Base-by-base conservation (phyloP, 1,140 invertebrate species). In the Bombus vancouverensis region DNA sequence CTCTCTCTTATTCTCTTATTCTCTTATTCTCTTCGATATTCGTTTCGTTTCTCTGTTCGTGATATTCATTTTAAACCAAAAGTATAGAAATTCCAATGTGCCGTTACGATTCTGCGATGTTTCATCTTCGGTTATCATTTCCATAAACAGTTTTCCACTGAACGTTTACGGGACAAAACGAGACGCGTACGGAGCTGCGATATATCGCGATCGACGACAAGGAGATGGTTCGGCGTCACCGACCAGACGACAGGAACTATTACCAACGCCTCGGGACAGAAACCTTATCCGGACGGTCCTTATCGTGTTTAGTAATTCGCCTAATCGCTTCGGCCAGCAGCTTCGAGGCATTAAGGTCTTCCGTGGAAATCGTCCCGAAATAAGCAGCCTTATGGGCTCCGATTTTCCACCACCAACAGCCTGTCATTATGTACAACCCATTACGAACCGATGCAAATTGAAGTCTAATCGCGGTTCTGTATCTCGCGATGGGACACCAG, bases 231-330 rank as follows among this genome's bases (percentile, higher is more conserved):
- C 25, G 70, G 25, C 44, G 39, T 37, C 73, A 66, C 6, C 53
- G n/a, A 70, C 9, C 39, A 86, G 75, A 70, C 59, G 82, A 84
- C 70, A 79, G 86, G 77, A 87, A 87, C 82, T 87, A 79, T 84
- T 83, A 80, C 34, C 77, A 66, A 83, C 72, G 81, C 86, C 76
- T 70, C 57, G 75, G 86, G 75, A 72, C 66, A 75, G 86, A 87
- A 77, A 73, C 68, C 76, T 81, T 87, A 80, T 84, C 82, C 76
- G 70, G 47, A 83, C 66, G 42, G 72, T 81, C 83, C 81, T 87
- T 87, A 87, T 87, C 86, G 83, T 76, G 83, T 84, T 85, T 81
- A 68, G 86, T 85, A 87, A 87, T 87, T 85, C 86, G 72, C 86
- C 83, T 87, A 85, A 87, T 87, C 83, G 78, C 66, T 32, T 57